phyloP scores from a whole-genome alignment of 2,113 vertebrate species.

The Mastomys coucha region DNA sequence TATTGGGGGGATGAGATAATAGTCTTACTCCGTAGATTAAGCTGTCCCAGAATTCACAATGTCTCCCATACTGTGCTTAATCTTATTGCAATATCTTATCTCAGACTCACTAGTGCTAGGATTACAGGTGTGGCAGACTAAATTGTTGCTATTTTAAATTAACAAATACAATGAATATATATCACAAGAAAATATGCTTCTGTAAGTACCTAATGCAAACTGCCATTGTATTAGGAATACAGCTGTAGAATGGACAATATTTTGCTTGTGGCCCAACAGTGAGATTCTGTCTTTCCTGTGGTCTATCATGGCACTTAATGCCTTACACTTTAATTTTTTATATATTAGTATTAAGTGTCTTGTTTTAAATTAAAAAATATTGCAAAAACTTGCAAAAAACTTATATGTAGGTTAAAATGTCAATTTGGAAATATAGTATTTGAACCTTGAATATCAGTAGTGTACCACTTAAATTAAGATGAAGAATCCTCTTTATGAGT shows the following conservation, averaged over 20 bases:
- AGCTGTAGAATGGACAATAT: neutral
- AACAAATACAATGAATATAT: neutral
- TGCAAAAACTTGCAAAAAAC: neutral
- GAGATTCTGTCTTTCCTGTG: neutral
- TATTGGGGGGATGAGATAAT: neutral
- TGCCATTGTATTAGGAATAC: conserved; percentile 18
- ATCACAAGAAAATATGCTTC: neutral
- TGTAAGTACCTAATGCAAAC: neutral
- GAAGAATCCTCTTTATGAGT: conserved; percentile 6
- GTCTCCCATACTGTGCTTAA: neutral
- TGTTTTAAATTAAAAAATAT: neutral
- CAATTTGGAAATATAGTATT: conserved; percentile 40
- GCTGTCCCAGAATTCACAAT: neutral
- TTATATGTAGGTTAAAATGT: conserved; percentile 32
- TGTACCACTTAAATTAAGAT: conserved; percentile 25
- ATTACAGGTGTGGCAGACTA: neutral
- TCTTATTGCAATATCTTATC: neutral
- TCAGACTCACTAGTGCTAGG: neutral
- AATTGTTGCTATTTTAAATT: neutral
- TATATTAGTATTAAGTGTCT: neutral
- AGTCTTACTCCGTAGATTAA: neutral
- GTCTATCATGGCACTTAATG: neutral
- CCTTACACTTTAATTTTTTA: conserved; percentile 36
- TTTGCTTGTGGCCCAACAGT: neutral
- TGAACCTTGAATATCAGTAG: conserved; percentile 26